These are phyloP conservation scores for Hylia prasina DNA, from an alignment of 2,113 vertebrate species.

Conservation along the genomic window DNA sequence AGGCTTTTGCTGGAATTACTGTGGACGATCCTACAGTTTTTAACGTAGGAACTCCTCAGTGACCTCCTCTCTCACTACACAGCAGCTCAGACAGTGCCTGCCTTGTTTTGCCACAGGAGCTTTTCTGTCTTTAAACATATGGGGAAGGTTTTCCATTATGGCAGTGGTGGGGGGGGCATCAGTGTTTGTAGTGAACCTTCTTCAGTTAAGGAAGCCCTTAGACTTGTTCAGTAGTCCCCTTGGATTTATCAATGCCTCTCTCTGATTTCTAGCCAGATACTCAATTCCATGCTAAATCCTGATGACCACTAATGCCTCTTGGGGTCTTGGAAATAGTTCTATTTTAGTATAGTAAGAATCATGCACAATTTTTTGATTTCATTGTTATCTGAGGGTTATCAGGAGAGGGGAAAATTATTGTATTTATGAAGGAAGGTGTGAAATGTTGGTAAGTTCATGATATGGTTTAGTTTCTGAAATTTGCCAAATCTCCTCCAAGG, in stretches of 20 bases:
- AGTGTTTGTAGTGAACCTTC: not conserved
- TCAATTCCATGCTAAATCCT: not conserved
- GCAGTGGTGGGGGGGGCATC: not conserved
- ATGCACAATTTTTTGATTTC: not conserved
- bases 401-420: not conserved
- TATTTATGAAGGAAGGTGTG: not conserved
- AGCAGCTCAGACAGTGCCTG: not conserved
- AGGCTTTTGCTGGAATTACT: not conserved
- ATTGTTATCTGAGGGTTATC: not conserved
- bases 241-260: not conserved
- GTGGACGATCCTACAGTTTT: rapidly evolving
- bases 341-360: not conserved
- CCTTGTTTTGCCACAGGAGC: not conserved
- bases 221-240: not conserved
- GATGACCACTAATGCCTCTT: conserved; percentile 11
- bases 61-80: not conserved
- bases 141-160: not conserved
- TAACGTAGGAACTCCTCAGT: not conserved
- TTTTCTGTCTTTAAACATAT: not conserved
- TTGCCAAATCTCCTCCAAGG: not conserved
- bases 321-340: not conserved
- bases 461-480: not conserved
- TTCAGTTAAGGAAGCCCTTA: not conserved
- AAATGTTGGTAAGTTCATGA: not conserved
- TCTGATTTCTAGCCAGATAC: not conserved